phyloP scores from a whole-genome alignment of 2,888 invertebrate genomes.

The Coelopa pilipes region DNA sequence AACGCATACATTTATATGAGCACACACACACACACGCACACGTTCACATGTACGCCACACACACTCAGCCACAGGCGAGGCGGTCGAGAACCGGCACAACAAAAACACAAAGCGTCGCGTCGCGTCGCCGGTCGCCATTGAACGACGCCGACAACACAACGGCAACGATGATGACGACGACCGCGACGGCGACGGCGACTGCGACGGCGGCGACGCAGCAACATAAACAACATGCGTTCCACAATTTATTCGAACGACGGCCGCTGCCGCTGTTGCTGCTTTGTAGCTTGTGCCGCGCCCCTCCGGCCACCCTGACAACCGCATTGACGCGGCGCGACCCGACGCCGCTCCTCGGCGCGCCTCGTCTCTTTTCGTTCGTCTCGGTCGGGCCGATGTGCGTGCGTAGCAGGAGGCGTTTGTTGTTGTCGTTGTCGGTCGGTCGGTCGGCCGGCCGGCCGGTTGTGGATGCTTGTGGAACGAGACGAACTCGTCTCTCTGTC shows the following conservation, averaged over 20 bases:
- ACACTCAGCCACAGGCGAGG: neutral
- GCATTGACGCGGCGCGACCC: neutral
- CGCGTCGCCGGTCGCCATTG: neutral
- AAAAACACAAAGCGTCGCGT: neutral
- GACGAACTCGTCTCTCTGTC: neutral
- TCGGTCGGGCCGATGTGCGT: neutral
- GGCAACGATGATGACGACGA: neutral
- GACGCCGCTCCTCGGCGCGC: neutral
- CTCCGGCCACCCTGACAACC: neutral
- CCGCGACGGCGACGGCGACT: neutral
- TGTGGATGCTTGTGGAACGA: neutral
- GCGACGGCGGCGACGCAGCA: neutral
- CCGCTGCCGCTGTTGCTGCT: neutral
- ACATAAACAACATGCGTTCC: neutral
- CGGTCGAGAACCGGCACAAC: no score
- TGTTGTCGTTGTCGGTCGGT: neutral
- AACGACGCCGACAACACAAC: neutral
- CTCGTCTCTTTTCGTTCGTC: neutral
- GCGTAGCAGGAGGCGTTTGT: neutral
- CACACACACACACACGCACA: constrained; percentile 12
- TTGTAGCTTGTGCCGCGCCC: neutral
- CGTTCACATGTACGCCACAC: neutral
- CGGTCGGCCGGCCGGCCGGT: neutral
- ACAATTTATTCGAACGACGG: neutral
- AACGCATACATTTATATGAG: no score